These are phyloP conservation scores for Stomatorhinus walkeri DNA, from an alignment of 2,797 vertebrate species.

Conservation along the genomic window DNA sequence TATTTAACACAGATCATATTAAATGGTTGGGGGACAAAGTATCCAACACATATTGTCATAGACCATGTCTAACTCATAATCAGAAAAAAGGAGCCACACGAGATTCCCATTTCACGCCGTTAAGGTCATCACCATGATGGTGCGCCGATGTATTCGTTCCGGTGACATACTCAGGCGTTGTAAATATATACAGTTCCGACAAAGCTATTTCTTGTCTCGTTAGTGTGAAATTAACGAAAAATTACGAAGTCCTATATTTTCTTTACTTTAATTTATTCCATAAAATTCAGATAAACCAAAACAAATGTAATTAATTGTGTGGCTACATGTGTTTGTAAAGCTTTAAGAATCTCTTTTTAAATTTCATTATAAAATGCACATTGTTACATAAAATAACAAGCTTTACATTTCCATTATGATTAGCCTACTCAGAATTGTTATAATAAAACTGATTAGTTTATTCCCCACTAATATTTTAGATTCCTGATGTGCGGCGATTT, in stretches of 20 bases:
- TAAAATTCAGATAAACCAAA: background rate
- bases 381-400: background rate
- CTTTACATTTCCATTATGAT: background rate
- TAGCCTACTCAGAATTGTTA: background rate
- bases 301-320: background rate
- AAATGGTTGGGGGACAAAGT: background rate
- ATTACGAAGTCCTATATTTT: background rate
- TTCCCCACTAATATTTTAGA: background rate
- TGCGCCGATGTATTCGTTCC: background rate
- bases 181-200: background rate
- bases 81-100: background rate
- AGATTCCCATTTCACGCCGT: background rate
- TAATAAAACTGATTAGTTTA: background rate
- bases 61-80: background rate
- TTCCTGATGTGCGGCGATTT: background rate
- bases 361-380: background rate
- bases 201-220: background rate
- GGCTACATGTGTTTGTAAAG: background rate
- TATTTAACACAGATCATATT: background rate
- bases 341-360: background rate
- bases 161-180: background rate
- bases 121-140: background rate
- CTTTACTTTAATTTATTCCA: background rate
- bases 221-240: background rate
- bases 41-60: background rate